Conservation (phyloP, 2,888 invertebrate species). For the Aphidius colemani region DNA sequence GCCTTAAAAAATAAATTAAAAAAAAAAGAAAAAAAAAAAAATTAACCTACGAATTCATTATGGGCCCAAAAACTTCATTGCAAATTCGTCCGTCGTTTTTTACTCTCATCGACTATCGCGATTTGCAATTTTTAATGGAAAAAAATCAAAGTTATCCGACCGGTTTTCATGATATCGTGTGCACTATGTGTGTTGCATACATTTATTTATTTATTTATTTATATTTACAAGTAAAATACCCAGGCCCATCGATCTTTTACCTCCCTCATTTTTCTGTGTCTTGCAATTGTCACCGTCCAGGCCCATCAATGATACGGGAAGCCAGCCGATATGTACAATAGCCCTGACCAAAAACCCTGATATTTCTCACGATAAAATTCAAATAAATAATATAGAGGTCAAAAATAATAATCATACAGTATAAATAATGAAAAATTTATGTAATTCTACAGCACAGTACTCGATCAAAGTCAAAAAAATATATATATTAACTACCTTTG, state of each 20-base stretch:
- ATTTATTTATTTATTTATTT: constrained; percentile 19
- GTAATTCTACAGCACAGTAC: neutral
- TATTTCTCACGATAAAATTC: constrained; percentile 1
- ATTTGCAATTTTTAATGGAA: constrained; percentile 25
- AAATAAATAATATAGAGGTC: too few relatives aligned
- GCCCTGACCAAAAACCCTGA: neutral
- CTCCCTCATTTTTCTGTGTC: constrained; percentile 23
- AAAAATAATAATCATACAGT: too few relatives aligned
- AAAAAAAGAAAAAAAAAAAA: constrained; percentile 20
- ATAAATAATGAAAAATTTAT: neutral
- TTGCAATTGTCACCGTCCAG: constrained; percentile 26
- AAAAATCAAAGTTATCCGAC: constrained; percentile 25
- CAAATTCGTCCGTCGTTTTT: constrained; percentile 21
- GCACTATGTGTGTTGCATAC: constrained; percentile 1
- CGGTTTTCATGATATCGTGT: constrained; percentile 15
- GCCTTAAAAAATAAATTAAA: constrained; percentile 21
- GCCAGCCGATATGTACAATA: too few relatives aligned
- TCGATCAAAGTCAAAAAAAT: constrained; percentile 3
- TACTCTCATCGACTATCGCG: constrained; percentile 21
- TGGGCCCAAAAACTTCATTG: constrained; percentile 9
- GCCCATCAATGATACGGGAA: too few relatives aligned
- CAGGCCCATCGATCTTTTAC: constrained; percentile 34
- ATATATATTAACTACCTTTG: too few relatives aligned
- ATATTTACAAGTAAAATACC: constrained; percentile 17
- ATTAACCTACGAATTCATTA: constrained; percentile 7